These are phyloP conservation scores for Drosophila sordidapex DNA, from an alignment of 2,888 invertebrate species.

Conservation along the genomic window DNA sequence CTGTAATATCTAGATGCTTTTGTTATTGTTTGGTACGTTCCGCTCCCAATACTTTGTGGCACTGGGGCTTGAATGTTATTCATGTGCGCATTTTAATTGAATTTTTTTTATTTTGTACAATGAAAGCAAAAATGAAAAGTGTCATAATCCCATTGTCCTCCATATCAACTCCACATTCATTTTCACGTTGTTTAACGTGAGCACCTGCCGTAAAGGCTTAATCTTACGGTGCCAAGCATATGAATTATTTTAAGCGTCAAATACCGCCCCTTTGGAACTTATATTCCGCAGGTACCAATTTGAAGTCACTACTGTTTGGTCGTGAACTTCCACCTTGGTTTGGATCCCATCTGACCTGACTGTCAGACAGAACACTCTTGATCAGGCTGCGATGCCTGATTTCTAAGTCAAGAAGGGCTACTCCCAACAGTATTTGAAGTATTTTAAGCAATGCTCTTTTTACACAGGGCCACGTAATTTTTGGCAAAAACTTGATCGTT, in stretches of 20 bases:
- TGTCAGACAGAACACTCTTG: background rate
- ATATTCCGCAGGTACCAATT: too few species aligned
- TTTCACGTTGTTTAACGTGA: background rate
- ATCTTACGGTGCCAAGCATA: too few species aligned
- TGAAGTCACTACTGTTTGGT: too few species aligned
- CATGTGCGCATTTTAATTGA: slow-evolving; percentile 74
- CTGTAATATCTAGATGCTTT: slow-evolving; percentile 19
- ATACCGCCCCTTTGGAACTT: too few species aligned
- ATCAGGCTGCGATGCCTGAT: background rate
- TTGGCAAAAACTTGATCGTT: too few species aligned
- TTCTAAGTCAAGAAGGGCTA: too few species aligned
- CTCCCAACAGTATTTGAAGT: too few species aligned
- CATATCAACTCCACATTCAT: slow-evolving; percentile 14
- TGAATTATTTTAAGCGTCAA: too few species aligned
- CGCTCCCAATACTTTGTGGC: slow-evolving; percentile 69
- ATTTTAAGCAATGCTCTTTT: too few species aligned
- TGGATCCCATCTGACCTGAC: slow-evolving; percentile 1
- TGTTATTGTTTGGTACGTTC: slow-evolving; percentile 56
- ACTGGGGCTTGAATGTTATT: slow-evolving; percentile 43
- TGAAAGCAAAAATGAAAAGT: slow-evolving; percentile 71
- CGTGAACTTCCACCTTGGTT: too few species aligned
- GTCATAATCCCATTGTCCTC: slow-evolving; percentile 57
- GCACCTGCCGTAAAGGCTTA: too few species aligned
- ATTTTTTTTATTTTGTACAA: slow-evolving; percentile 74
- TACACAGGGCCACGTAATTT: too few species aligned